These are phyloP conservation scores for Tridacna crocea DNA, from an alignment of 2,888 invertebrate genomes.

Conservation along the genomic window DNA sequence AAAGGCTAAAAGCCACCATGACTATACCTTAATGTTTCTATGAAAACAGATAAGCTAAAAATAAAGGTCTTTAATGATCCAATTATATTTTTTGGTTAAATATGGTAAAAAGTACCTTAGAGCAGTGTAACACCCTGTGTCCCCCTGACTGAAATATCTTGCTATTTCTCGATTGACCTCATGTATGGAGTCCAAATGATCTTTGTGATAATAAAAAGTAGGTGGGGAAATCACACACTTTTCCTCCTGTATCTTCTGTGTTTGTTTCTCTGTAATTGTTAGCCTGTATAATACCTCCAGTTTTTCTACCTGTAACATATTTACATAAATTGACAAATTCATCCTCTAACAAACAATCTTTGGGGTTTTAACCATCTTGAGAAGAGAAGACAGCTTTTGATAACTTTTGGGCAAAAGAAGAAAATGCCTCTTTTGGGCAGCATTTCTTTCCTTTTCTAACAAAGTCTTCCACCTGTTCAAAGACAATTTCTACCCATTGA, in stretches of 20 bases:
- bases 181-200: slow-evolving; percentile 58
- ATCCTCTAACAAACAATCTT: not conserved
- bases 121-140: slow-evolving; percentile 37
- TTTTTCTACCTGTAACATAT: slow-evolving; percentile 59
- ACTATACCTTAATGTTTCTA: not conserved
- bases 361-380: too few relatives aligned
- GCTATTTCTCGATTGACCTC: slow-evolving; percentile 78
- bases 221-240: slow-evolving; percentile 70
- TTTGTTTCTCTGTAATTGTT: slow-evolving; percentile 59
- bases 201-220: slow-evolving; percentile 72
- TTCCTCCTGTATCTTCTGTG: slow-evolving; percentile 62
- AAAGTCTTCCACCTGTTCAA: too few relatives aligned
- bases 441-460: too few relatives aligned
- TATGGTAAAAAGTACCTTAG: slow-evolving; percentile 17
- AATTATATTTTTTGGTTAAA: not conserved
- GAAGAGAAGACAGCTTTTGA: too few relatives aligned
- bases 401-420: too few relatives aligned
- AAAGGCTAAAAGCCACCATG: too few relatives aligned
- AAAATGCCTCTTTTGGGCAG: too few relatives aligned
- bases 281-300: slow-evolving; percentile 76
- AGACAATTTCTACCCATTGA: too few relatives aligned
- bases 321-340: not conserved
- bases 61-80: not conserved
- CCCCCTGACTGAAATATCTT: slow-evolving; percentile 67
- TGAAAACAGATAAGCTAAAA: not conserved